Evolutionary conservation across 2,797 vertebrate species (phyloP), one percentile per base, ranked within the genome.

Genomic region (Rhinatrema bivittatum): DNA sequence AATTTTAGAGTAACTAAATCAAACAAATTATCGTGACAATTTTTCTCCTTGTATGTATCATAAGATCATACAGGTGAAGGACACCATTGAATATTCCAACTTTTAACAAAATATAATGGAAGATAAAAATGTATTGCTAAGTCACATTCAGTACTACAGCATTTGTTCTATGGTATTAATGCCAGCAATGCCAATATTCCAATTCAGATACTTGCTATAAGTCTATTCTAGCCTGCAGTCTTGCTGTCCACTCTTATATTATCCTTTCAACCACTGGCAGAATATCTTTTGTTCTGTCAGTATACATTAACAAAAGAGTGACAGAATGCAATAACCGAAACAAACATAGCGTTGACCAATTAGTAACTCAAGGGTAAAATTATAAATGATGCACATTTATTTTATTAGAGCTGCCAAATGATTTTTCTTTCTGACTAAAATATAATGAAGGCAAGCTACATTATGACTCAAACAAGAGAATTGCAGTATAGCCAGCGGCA

Each of bases 361-460:
- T 57, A 51, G 13, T 42, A 49, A 59, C 31, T 61, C 35, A 32
- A 39, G 44, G 50, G 44, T 50, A 58, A 53, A 63, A 53, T 14
- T 27, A 5, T 31, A 33, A 39, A 23, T 54, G 44, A 65, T 1
- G 1, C 20, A 32, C 59, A 62, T 44, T 53, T 49, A 39, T 36
- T 44, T 21, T 21, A 55, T 43, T 38, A 29, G 33, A 24, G 45
- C 48, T 66, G 42, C 29, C 48, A 62, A 47, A 62, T 16, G 9
- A 26, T 53, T 66, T 65, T 16, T 58, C 2, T n/a, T 50, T 34
- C 26, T 61, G 43, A 42, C 35, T 52, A 16, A 63, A 52, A 46
- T 50, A 36, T 53, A 49, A 13, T 30, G 32, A 46, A 17, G 4
- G 0, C 19, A 35, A 63, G 46, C 13, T 36, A 57, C 20, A 10